Percentiles rank a stretch among this genome's conserved stretches.
Evolutionary conservation across 2,888 invertebrate genomes (phyloP).

Genomic region (Patella ulyssiponensis): DNA sequence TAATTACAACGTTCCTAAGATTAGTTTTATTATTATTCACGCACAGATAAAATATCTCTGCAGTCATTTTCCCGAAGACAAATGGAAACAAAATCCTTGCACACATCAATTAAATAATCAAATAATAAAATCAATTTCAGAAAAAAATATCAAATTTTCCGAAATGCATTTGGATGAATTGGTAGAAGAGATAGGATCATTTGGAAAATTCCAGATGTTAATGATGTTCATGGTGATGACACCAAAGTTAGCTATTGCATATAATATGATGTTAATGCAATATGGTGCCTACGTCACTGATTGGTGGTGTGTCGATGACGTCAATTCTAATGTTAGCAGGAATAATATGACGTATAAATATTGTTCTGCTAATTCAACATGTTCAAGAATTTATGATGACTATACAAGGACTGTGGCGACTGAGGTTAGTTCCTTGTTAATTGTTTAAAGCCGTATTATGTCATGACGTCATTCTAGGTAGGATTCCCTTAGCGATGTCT

Average conservation of each 20-base stretch:
- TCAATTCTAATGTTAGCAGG: background rate
- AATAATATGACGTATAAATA: slow-evolving; percentile 14
- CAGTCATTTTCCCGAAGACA: no score
- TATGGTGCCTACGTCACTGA: slow-evolving; percentile 36
- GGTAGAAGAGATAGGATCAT: slow-evolving; percentile 38
- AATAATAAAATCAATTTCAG: no score
- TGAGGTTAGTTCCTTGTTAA: slow-evolving; percentile 33
- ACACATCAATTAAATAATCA: no score
- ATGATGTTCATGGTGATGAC: slow-evolving; percentile 19
- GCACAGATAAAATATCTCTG: no score
- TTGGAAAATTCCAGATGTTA: slow-evolving; percentile 39
- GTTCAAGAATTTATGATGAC: slow-evolving; percentile 25
- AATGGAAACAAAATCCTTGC: no score
- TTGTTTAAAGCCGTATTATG: no score
- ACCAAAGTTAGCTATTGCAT: slow-evolving; percentile 26
- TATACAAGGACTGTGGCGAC: slow-evolving; percentile 40
- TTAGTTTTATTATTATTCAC: no score
- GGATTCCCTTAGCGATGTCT: no score
- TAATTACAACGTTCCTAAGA: no score
- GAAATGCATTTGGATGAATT: slow-evolving; percentile 32
- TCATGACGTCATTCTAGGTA: no score
- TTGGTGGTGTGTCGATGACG: slow-evolving; percentile 33
- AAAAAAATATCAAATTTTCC: background rate
- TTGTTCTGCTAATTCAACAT: slow-evolving; percentile 20
- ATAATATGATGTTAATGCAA: slow-evolving; percentile 44